A percentile compares a stretch with the other conserved stretches of the same genome.
Evolutionary conservation across 2,888 invertebrate species (phyloP).

Genomic region (Drosophila cyrtoloma): DNA sequence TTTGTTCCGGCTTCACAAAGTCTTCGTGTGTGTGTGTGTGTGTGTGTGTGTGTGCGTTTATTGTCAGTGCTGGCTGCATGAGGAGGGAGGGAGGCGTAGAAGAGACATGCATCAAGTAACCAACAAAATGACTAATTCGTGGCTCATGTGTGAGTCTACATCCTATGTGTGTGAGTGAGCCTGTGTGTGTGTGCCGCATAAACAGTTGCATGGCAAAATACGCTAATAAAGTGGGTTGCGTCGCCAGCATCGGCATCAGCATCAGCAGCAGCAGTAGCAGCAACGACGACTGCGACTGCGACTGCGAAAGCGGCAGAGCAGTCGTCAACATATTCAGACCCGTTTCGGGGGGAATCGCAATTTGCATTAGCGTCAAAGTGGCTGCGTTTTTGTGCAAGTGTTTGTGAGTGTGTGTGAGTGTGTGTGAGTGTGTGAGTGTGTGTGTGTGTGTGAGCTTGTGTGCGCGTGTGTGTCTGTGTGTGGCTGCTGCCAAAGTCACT

Average conservation of each 20-base stretch:
- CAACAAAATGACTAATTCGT: slow-evolving; percentile 83
- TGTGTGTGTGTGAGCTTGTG: neutral
- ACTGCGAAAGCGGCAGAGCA: slow-evolving; percentile 23
- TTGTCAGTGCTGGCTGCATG: slow-evolving; percentile 44
- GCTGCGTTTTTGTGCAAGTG: slow-evolving; percentile 74
- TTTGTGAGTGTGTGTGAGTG: slow-evolving; percentile 24
- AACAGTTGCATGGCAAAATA: slow-evolving; percentile 82
- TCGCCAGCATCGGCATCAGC: slow-evolving; percentile 34
- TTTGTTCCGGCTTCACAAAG: slow-evolving; percentile 54
- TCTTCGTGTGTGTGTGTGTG: slow-evolving; percentile 36
- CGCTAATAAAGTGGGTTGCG: slow-evolving; percentile 80
- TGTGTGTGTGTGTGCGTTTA: slow-evolving; percentile 45
- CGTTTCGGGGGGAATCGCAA: slow-evolving; percentile 56
- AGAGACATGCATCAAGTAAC: slow-evolving; percentile 82
- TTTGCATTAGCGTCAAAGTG: slow-evolving; percentile 80
- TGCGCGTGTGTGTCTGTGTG: neutral
- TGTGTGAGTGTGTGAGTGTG: slow-evolving; percentile 2
- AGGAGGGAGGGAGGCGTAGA: slow-evolving; percentile 10
- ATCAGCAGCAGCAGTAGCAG: slow-evolving; percentile 9
- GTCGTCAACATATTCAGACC: slow-evolving; percentile 10
- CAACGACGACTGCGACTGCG: slow-evolving; percentile 7
- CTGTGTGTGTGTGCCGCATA: slow-evolving; percentile 63
- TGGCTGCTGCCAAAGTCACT: slow-evolving; percentile 11
- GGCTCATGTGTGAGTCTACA: slow-evolving; percentile 43
- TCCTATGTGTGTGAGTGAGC: slow-evolving; percentile 5